Conservation (phyloP, 2,888 invertebrate genomes). For the Sepioteuthis lessoniana region DNA sequence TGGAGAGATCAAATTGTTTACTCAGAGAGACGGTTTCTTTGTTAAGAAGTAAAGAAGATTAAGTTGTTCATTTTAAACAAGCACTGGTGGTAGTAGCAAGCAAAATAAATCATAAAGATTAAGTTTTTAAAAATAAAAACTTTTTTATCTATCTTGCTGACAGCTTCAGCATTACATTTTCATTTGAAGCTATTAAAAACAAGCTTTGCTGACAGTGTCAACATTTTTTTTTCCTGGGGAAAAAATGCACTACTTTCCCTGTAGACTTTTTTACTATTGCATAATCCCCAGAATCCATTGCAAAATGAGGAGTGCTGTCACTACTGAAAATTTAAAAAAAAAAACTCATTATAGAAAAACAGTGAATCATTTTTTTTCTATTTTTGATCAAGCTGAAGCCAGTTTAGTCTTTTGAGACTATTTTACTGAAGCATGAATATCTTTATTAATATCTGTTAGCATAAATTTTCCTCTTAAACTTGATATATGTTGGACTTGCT, state of each 20-base stretch:
- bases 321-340: not conserved
- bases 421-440: not conserved
- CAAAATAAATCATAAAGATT: not conserved
- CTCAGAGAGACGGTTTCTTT: not conserved
- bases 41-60: not conserved
- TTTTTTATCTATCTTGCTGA: not conserved
- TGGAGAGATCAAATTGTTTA: not conserved
- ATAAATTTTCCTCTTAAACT: not conserved
- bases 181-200: not conserved
- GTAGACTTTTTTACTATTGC: not conserved
- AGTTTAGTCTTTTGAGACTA: not conserved
- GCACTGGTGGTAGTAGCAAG: not conserved
- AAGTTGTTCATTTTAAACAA: not conserved
- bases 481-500: not conserved
- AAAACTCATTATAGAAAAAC: not conserved
- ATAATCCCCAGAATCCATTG: not conserved
- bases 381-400: not conserved
- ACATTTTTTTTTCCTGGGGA: not conserved
- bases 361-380: not conserved
- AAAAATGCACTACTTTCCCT: not conserved
- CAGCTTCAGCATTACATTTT: not conserved
- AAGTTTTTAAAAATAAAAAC: not conserved
- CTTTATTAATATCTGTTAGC: not conserved
- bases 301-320: not conserved
- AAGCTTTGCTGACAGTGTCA: not conserved